Evolutionary conservation across 1,140 invertebrate species (phyloP).

Genomic region (Phthorimaea operculella): DNA sequence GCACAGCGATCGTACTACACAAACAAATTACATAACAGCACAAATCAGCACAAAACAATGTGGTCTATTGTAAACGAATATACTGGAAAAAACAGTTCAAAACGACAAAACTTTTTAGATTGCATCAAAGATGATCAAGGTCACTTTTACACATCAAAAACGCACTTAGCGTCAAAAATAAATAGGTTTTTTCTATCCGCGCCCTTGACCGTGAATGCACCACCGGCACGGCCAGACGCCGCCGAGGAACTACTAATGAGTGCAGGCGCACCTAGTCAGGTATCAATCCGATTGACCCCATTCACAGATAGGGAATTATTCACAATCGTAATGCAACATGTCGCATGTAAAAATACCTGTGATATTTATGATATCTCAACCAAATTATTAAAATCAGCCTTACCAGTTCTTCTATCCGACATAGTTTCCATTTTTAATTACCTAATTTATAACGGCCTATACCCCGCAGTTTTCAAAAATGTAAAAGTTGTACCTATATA

Average conservation of each 20-base stretch:
- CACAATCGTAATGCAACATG: not conserved
- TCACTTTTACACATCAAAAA: not conserved
- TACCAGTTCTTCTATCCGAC: no score
- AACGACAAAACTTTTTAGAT: not conserved
- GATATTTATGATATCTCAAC: not conserved
- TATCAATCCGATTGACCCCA: not conserved
- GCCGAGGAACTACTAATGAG: not conserved
- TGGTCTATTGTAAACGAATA: not conserved
- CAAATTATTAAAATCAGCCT: no score
- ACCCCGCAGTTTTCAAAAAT: no score
- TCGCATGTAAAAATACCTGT: not conserved
- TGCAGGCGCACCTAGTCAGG: not conserved
- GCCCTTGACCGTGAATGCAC: not conserved
- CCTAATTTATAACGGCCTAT: no score
- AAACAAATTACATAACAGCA: not conserved
- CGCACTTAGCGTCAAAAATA: not conserved
- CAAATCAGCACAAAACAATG: not conserved
- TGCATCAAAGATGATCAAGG: not conserved
- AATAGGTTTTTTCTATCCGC: not conserved
- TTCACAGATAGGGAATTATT: not conserved
- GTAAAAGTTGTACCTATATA: no score
- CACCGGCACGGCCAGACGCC: not conserved
- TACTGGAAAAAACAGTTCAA: not conserved
- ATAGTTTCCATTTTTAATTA: no score
- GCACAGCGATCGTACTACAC: not conserved